Conservation (phyloP, 1,140 invertebrate species). For the Atopsyche davidsoni region DNA sequence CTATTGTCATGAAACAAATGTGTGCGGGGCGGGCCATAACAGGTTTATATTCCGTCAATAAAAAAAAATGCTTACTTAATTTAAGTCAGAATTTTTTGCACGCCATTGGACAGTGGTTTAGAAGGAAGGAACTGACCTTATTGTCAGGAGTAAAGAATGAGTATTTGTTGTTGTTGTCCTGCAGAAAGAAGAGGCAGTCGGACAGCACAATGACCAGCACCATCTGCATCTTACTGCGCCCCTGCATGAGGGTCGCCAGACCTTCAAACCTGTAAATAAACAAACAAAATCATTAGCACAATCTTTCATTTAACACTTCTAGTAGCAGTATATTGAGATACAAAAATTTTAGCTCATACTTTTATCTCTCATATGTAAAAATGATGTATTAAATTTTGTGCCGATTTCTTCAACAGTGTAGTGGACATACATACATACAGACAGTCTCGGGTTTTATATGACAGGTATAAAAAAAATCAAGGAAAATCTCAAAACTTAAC, state of each 20-base stretch:
- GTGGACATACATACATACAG: too few species aligned
- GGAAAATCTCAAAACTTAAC: too few species aligned
- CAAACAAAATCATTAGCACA: background rate
- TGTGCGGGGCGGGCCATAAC: background rate
- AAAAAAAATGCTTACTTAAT: too few species aligned
- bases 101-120: background rate
- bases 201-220: conserved; percentile 84
- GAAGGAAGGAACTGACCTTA: conserved; percentile 49
- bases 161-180: conserved; percentile 78
- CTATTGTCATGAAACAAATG: too few species aligned
- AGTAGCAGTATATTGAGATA: too few species aligned
- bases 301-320: background rate
- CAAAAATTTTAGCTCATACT: too few species aligned
- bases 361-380: too few species aligned
- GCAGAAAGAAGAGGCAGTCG: conserved; percentile 85
- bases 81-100: too few species aligned
- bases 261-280: conserved; percentile 67
- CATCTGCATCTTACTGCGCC: conserved; percentile 73
- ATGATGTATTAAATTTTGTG: too few species aligned
- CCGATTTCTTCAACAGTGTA: too few species aligned
- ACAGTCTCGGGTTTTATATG: too few species aligned
- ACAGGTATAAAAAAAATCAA: too few species aligned
- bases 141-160: conserved; percentile 82
- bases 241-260: conserved; percentile 75
- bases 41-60: background rate